Base-by-base conservation (phyloP, 1,140 invertebrate species). In the Copidosoma floridanum region DNA sequence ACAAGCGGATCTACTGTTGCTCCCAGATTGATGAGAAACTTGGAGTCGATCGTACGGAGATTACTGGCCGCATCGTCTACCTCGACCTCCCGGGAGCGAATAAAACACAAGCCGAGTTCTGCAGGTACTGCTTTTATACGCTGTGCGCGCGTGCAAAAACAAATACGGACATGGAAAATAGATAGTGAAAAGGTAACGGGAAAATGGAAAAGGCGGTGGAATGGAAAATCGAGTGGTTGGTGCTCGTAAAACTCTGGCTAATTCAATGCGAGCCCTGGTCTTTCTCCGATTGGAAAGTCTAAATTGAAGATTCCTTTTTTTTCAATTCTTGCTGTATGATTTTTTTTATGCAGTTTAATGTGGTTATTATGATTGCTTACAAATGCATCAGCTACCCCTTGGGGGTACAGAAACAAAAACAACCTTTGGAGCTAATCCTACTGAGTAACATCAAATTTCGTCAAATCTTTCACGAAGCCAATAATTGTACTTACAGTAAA, bases 201-300 rank as follows among this genome's bases (percentile, higher is more conserved):
- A 20, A 26, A 41, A 32, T 35, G 8, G 32, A 10, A 35, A 57
- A 12, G 18, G 44, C 43, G 54, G 46, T 63, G 18, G 44, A 63
- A 66, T 65, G 60, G 60, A 63, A 68, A 65, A 68, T 68, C 60
- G 29, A 56, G 26, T 12, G 29, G 27, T 21, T 26, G 16, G n/a
- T 41, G 24, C 35, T 23, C 23, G 23, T 40, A 41, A 27, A 53
- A 18, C 11, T 53, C 27, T 10, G 20, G n/a, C 24, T 6, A 40
- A 41, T 41, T 53, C n/a, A n/a, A n/a, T n/a, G n/a, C n/a, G n/a
- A n/a, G n/a, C n/a, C n/a, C n/a, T n/a, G n/a, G n/a, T n/a, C n/a
- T n/a, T n/a, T n/a, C n/a, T n/a, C n/a, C n/a, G n/a, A n/a, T n/a
- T n/a, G n/a, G n/a, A n/a, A n/a, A n/a, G n/a, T n/a, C n/a, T n/a